phyloP scores from a whole-genome alignment of 1,140 invertebrate species.

The Zophobas morio region DNA sequence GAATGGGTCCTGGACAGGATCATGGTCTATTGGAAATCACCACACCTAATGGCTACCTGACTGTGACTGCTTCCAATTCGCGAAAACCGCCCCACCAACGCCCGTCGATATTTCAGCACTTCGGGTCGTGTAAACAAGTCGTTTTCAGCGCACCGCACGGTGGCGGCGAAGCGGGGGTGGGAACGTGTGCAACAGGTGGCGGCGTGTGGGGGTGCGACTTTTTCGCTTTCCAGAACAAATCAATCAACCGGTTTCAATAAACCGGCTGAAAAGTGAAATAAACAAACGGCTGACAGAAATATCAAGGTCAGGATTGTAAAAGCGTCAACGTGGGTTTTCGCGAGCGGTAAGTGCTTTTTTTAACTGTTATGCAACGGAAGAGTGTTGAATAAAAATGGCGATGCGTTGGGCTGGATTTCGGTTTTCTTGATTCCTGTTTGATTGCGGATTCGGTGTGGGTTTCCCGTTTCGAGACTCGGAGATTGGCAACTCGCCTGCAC shows the following conservation, averaged over 20 bases:
- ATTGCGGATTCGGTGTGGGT: no score
- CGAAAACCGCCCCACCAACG: conserved; percentile 51
- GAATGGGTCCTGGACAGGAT: conserved; percentile 58
- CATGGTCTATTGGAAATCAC: conserved; percentile 54
- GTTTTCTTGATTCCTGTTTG: no score
- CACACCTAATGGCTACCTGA: conserved; percentile 30
- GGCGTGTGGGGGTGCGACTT: no score
- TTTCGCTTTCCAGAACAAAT: neutral
- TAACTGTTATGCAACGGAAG: no score
- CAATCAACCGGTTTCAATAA: neutral
- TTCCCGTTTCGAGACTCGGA: no score
- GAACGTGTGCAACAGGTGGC: neutral
- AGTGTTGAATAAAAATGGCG: no score
- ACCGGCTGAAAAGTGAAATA: neutral
- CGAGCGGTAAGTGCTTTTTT: no score
- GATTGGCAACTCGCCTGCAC: no score
- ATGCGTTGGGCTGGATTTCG: no score
- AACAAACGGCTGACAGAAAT: neutral
- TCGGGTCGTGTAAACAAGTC: conserved; percentile 41
- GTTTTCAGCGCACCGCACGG: conserved; percentile 1
- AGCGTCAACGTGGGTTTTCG: neutral
- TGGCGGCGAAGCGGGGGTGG: neutral
- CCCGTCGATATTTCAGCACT: conserved; percentile 41
- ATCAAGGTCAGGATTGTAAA: neutral
- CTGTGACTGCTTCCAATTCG: conserved; percentile 44